Conservation (phyloP, 2,113 vertebrate species). For the Chionodraco myersi region DNA sequence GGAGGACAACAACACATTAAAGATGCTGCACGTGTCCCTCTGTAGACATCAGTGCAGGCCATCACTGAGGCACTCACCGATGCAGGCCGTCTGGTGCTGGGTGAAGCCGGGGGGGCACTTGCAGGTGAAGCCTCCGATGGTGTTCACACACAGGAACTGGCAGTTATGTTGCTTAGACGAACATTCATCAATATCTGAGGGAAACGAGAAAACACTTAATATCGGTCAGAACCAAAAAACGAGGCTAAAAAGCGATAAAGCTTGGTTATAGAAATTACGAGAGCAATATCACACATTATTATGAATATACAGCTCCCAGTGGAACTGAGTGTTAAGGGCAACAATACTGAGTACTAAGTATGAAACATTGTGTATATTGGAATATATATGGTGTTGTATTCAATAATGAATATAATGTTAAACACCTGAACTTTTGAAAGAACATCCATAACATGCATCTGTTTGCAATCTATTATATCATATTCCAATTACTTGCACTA, state of each 20-base stretch:
- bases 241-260: no score
- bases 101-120: conserved; percentile 93
- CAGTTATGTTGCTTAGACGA: conserved; percentile 96
- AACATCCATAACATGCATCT: no score
- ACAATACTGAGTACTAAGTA: no score
- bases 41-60: background rate
- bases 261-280: background rate
- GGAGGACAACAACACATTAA: background rate
- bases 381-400: no score
- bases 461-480: no score
- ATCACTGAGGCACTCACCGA: conserved; percentile 83
- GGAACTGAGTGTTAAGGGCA: background rate
- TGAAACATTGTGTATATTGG: no score
- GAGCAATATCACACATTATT: background rate
- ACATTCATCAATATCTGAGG: conserved; percentile 94
- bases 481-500: no score
- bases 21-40: background rate
- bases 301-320: background rate
- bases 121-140: conserved; percentile 92
- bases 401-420: no score
- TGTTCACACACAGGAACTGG: conserved; percentile 95
- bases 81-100: conserved; percentile 93
- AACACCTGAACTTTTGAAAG: no score
- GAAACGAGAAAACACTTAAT: background rate
- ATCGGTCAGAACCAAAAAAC: no score